A percentile compares a stretch with the other conserved stretches of the same genome.
Conservation (phyloP, 92 coral and sea anemone species). For the Epizoanthus ramosus region DNA sequence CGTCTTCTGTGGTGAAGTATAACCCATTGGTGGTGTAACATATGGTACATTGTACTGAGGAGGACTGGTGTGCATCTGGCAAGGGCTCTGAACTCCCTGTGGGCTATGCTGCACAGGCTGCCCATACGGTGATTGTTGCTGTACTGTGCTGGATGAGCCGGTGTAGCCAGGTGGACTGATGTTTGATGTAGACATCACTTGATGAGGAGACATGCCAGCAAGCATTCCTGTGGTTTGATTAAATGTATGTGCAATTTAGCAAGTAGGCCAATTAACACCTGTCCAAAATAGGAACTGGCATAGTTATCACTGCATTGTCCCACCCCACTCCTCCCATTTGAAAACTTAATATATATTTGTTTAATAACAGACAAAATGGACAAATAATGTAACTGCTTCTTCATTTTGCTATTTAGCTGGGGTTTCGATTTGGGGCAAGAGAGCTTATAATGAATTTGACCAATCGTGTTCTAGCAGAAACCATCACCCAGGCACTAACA, state of each 20-base stretch:
- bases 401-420: no score
- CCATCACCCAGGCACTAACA: no score
- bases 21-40: slow-evolving; percentile 40
- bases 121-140: slow-evolving; percentile 69
- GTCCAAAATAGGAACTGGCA: no score
- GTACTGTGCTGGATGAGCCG: slow-evolving; percentile 70
- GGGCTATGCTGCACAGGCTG: slow-evolving; percentile 81
- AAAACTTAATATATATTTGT: no score
- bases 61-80: slow-evolving; percentile 56
- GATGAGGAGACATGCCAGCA: slow-evolving; percentile 65
- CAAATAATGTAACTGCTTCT: no score
- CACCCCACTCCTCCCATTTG: no score
- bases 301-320: no score
- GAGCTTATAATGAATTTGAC: no score
- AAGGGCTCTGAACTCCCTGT: slow-evolving; percentile 58
- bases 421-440: no score
- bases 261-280: no score
- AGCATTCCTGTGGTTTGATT: not conserved
- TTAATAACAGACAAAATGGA: no score
- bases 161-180: slow-evolving; percentile 76
- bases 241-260: not conserved
- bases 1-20: slow-evolving; percentile 34
- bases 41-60: slow-evolving; percentile 24
- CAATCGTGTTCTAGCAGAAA: no score
- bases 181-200: slow-evolving; percentile 60